Percentiles rank a stretch among this genome's conserved stretches.
phyloP scores from a whole-genome alignment of 2,888 invertebrate species.

The Luffia ferchaultella region DNA sequence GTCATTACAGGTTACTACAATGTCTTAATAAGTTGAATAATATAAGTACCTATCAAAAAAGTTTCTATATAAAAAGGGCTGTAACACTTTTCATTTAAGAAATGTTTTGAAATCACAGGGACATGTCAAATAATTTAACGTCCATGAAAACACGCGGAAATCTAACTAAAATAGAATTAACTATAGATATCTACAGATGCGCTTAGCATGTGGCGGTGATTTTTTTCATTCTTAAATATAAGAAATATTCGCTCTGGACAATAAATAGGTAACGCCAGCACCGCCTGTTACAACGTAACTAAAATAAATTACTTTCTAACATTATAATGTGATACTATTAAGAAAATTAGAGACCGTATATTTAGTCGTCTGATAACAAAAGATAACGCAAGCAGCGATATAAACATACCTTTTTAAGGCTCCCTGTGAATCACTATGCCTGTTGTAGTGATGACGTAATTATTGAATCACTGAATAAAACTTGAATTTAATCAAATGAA shows the following conservation, averaged over 20 bases:
- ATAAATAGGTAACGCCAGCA: neutral
- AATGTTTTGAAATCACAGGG: too few relatives aligned
- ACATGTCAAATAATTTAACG: too few relatives aligned
- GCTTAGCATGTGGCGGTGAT: neutral
- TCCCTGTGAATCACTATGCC: neutral
- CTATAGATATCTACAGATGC: neutral
- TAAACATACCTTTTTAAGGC: neutral
- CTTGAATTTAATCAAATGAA: neutral
- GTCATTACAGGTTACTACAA: too few relatives aligned
- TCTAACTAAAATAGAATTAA: neutral
- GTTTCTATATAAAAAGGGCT: too few relatives aligned
- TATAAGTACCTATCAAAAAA: too few relatives aligned
- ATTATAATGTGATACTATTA: neutral
- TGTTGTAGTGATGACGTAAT: neutral
- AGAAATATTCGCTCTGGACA: neutral
- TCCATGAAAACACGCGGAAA: neutral
- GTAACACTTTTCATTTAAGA: too few relatives aligned
- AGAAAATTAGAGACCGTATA: neutral
- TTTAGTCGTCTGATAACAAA: neutral
- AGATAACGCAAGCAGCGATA: neutral
- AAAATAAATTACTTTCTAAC: neutral
- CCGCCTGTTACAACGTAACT: neutral
- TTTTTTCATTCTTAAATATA: neutral
- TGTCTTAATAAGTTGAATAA: too few relatives aligned
- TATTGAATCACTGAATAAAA: neutral